A percentile compares a stretch with the other conserved stretches of the same genome.
These are phyloP conservation scores for Patella pellucida DNA, from an alignment of 2,888 invertebrate species.

Conservation along the genomic window DNA sequence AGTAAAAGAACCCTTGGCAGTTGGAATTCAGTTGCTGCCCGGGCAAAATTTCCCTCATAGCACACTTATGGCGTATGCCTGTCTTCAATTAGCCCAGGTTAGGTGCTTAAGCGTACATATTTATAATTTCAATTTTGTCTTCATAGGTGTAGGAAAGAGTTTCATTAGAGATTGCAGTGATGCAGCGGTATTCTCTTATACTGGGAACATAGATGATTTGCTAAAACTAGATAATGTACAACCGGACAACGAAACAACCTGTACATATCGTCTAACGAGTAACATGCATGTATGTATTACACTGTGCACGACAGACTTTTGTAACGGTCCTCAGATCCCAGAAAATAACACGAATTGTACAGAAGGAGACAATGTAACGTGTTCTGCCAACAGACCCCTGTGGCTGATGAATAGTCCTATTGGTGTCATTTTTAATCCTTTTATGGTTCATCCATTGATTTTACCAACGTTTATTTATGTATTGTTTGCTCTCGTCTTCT, in stretches of 20 bases:
- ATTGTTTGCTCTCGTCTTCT: neutral
- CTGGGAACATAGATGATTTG: slow-evolving; percentile 8
- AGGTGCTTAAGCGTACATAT: too few relatives aligned
- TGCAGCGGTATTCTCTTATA: slow-evolving; percentile 34
- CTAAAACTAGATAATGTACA: slow-evolving; percentile 15
- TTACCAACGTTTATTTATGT: neutral
- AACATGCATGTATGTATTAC: slow-evolving; percentile 27
- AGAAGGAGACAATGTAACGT: neutral
- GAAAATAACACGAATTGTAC: neutral
- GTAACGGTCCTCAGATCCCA: slow-evolving; percentile 26
- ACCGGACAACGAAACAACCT: slow-evolving; percentile 30
- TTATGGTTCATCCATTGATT: neutral
- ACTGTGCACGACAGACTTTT: slow-evolving; percentile 25
- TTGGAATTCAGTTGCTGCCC: too few relatives aligned
- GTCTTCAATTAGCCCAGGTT: too few relatives aligned
- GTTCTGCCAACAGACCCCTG: neutral
- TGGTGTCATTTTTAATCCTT: neutral
- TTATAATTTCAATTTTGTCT: slow-evolving; percentile 13
- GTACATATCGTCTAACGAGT: slow-evolving; percentile 15
- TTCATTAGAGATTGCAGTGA: slow-evolving; percentile 42
- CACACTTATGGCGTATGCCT: too few relatives aligned
- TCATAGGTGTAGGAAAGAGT: slow-evolving; percentile 33
- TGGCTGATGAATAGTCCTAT: neutral
- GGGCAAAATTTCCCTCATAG: too few relatives aligned
- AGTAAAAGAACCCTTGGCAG: too few relatives aligned